Evolutionary conservation across 2,888 invertebrate genomes (phyloP), one percentile per base, ranked within the genome.

Genomic region (Stenoptilia bipunctidactyla): DNA sequence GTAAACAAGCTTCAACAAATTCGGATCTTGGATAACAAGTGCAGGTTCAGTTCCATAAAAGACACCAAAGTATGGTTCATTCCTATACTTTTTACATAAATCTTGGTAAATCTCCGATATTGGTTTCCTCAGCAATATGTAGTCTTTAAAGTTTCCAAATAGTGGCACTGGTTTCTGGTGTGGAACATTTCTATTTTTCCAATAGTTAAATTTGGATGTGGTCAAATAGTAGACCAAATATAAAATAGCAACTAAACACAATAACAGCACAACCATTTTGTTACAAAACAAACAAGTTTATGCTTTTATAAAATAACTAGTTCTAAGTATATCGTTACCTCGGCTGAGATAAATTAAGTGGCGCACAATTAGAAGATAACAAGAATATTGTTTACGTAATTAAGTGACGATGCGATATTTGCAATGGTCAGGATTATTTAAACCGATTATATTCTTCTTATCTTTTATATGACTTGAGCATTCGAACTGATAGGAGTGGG

Each of bases 41-140:
- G 57, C 56, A 0, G 66, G 61, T 33, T 64, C 58, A 0, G 65
- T 62, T 0, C 58, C 61, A 34, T 52, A 59, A 36, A 48, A 67
- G 0, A 54, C 56, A 13, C 69, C 69, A 2, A 70, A 39, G n/a
- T 56, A 55, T 1, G 58, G 58, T 13, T 58, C 63, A 2, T 60
- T 42, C 0, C 57, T 55, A 20, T 59, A 64, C 37, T 53, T 36
- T 13, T 49, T 41, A 41, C 63, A 65, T 8, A 65, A 51, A 2
- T 53, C 51, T 20, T 48, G 45, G 1, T 53, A 41, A 0, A 51
- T 40, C 8, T 48, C 30, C 0, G 44, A 41, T 0, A 51, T 9
- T 10, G 30, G 40, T 34, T 51, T 48, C 40, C 48, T 58, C 15
- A 51, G 33, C 1, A 58, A 39, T 2, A 66, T 43, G n/a, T 45